Evolutionary conservation across 2,888 invertebrate species (phyloP).

Genomic region (Drosophila mayaguana): DNA sequence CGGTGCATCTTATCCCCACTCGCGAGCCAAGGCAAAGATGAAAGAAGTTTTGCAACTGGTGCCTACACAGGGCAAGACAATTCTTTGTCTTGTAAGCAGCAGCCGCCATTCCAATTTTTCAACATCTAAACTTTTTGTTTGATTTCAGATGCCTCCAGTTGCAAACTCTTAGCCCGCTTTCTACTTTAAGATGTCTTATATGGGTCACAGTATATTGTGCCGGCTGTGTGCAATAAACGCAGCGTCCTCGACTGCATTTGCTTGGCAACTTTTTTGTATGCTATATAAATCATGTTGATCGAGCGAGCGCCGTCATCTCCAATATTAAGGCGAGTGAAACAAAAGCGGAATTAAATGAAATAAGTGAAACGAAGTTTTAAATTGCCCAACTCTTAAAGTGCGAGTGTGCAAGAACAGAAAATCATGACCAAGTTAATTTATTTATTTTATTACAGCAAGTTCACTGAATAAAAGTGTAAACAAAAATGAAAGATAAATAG

Average conservation of each 20-base stretch:
- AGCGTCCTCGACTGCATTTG: slow-evolving; percentile 38
- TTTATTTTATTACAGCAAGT: background rate
- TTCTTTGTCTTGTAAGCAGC: slow-evolving; percentile 35
- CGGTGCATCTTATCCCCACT: slow-evolving; percentile 67
- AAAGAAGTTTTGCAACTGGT: slow-evolving; percentile 67
- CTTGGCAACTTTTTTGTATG: slow-evolving; percentile 35
- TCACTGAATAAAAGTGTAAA: background rate
- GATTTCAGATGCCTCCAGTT: slow-evolving; percentile 63
- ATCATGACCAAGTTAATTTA: background rate
- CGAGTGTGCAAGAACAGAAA: background rate
- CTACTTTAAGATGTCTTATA: slow-evolving; percentile 31
- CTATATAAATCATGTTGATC: slow-evolving; percentile 75
- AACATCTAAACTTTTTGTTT: slow-evolving; percentile 70
- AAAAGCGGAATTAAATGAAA: slow-evolving; percentile 19
- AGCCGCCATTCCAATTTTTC: slow-evolving; percentile 52
- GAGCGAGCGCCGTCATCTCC: slow-evolving; percentile 57
- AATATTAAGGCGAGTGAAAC: slow-evolving; percentile 56
- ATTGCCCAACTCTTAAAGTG: background rate
- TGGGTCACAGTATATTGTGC: slow-evolving; percentile 49
- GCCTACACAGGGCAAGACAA: slow-evolving; percentile 62
- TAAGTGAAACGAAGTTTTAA: background rate
- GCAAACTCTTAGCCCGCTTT: slow-evolving; percentile 20
- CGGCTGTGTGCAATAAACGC: slow-evolving; percentile 47
- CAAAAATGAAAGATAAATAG: background rate
- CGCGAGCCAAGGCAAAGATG: slow-evolving; percentile 43